Evolutionary conservation across 1,140 invertebrate genomes (phyloP).

Genomic region (Leptinotarsa lineolata): DNA sequence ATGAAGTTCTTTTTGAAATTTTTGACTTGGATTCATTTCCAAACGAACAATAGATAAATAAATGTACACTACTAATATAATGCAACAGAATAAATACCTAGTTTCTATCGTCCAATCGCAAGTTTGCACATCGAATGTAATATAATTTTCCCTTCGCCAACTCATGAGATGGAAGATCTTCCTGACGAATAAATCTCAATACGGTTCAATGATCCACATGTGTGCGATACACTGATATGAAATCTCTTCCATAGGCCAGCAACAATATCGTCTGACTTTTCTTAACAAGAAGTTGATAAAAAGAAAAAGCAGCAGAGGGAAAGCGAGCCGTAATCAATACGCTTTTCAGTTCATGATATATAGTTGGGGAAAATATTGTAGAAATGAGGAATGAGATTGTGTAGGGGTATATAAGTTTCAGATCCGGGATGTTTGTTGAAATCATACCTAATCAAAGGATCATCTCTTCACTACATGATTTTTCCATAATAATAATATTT

Average conservation of each 20-base stretch:
- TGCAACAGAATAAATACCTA: background rate
- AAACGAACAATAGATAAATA: background rate
- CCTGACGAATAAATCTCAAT: background rate
- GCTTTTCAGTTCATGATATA: background rate
- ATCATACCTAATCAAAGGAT: no score
- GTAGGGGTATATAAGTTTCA: no score
- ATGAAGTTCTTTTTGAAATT: no score
- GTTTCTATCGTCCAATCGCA: background rate
- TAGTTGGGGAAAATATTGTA: background rate
- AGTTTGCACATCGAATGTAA: background rate
- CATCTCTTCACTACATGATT: no score
- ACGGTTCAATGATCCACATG: background rate
- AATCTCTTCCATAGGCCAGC: background rate
- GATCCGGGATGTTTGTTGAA: no score
- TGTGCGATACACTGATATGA: background rate
- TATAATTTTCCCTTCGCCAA: background rate
- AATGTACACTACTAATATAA: background rate
- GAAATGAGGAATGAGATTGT: no score
- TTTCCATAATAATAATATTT: no score
- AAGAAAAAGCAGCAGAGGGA: background rate
- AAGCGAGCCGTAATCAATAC: background rate
- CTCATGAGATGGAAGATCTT: background rate
- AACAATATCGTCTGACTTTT: slow-evolving; percentile 2
- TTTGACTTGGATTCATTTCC: no score
- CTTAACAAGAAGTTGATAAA: background rate